Conservation (phyloP, 2,888 invertebrate species). For the Plagodis pulveraria region DNA sequence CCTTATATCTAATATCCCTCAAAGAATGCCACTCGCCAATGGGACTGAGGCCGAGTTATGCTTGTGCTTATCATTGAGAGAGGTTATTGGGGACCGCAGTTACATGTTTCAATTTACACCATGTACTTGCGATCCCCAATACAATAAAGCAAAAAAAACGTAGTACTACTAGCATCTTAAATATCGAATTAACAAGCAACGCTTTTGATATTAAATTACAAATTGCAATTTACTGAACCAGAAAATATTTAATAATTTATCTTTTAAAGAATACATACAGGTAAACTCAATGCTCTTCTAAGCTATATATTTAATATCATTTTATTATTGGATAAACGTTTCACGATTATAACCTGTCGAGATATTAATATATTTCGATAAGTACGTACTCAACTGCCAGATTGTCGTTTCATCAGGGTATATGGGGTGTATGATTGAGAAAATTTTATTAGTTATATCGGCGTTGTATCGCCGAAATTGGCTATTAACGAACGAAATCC, state of each 20-base stretch:
- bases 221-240: slow-evolving; percentile 19
- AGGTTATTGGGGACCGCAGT: too few relatives aligned
- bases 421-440: slow-evolving; percentile 40
- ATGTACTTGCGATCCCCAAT: too few relatives aligned
- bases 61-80: too few relatives aligned
- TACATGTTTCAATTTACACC: too few relatives aligned
- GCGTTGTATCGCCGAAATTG: slow-evolving; percentile 32
- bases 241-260: slow-evolving; percentile 15
- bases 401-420: slow-evolving; percentile 33
- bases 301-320: slow-evolving; percentile 14
- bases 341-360: slow-evolving; percentile 20
- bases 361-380: slow-evolving; percentile 23
- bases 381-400: slow-evolving; percentile 28
- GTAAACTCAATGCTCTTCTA: slow-evolving; percentile 14
- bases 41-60: too few relatives aligned
- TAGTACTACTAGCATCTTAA: too few relatives aligned
- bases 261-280: slow-evolving; percentile 1
- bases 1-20: too few relatives aligned
- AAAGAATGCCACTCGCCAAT: too few relatives aligned
- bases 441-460: slow-evolving; percentile 34
- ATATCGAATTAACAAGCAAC: too few relatives aligned
- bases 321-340: slow-evolving; percentile 12
- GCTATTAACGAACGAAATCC: slow-evolving; percentile 34
- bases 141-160: too few relatives aligned
- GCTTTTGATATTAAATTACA: too few relatives aligned